These are phyloP conservation scores for Lamellibrachia satsuma DNA, from an alignment of 2,888 invertebrate genomes.

Conservation along the genomic window DNA sequence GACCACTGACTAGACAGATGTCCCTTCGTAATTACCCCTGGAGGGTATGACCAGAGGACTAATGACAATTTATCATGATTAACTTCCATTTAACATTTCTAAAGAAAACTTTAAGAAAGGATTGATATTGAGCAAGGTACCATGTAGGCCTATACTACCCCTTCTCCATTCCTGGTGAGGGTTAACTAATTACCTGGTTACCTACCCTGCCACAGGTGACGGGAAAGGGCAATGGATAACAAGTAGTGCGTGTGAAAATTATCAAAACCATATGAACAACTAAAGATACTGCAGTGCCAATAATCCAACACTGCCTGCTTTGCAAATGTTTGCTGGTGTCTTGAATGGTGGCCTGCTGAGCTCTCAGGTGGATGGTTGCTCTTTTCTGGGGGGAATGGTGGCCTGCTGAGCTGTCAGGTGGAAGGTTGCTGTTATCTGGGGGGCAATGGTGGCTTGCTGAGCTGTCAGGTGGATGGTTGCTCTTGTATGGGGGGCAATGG, in stretches of 20 bases:
- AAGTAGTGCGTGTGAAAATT: not conserved
- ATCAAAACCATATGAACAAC: constrained; percentile 12
- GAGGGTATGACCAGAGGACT: not conserved
- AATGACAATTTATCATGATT: not conserved
- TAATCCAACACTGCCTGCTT: not conserved
- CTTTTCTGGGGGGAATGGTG: no score
- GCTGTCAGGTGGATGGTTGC: not conserved
- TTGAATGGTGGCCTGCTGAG: no score
- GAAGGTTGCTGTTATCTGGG: no score
- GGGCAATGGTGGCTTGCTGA: not conserved
- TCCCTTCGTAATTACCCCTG: not conserved
- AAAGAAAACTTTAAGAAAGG: not conserved
- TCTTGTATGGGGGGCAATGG: not conserved
- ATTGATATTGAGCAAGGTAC: not conserved
- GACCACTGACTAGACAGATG: not conserved
- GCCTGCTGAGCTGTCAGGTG: no score
- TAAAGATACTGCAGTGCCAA: not conserved
- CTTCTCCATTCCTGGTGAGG: not conserved
- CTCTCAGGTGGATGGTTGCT: no score
- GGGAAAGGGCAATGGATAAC: constrained; percentile 10
- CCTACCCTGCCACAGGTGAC: not conserved
- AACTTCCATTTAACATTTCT: not conserved
- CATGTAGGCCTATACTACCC: not conserved
- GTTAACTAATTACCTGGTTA: not conserved
- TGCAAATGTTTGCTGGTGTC: not conserved